A percentile compares a stretch with the other conserved stretches of the same genome.
These are phyloP conservation scores for Hoplias malabaricus DNA, from an alignment of 2,113 vertebrate genomes.

Conservation along the genomic window DNA sequence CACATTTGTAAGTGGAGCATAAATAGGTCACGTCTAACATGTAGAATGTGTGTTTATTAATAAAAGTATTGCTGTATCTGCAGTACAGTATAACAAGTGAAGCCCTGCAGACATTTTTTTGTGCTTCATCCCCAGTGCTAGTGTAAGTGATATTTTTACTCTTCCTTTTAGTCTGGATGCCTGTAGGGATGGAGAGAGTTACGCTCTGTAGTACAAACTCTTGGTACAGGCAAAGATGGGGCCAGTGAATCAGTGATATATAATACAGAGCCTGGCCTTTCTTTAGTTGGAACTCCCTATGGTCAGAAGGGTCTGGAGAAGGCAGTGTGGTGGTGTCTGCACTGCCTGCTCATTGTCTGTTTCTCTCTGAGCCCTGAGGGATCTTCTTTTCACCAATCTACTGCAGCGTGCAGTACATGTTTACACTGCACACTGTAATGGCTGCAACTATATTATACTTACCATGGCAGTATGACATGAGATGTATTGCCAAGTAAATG, in stretches of 20 bases:
- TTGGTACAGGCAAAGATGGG: not conserved
- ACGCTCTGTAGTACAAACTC: not conserved
- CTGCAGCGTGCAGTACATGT: not conserved
- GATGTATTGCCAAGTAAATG: too few relatives aligned
- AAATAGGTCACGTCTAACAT: not conserved
- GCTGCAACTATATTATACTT: not conserved
- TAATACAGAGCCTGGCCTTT: constrained; percentile 21
- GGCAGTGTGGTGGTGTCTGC: not conserved
- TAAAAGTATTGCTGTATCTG: not conserved
- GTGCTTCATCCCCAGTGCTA: not conserved
- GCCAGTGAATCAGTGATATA: not conserved
- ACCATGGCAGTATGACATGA: not conserved
- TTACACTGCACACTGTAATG: not conserved
- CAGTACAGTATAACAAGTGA: constrained; percentile 2
- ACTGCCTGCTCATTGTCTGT: not conserved
- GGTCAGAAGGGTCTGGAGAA: constrained; percentile 8
- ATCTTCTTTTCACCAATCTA: not conserved
- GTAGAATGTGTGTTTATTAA: not conserved
- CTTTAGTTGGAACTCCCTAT: not conserved
- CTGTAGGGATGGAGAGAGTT: not conserved
- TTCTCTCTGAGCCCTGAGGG: not conserved
- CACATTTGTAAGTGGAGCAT: not conserved
- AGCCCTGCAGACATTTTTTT: not conserved
- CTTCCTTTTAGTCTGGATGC: not conserved
- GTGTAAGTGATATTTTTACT: not conserved